Evolutionary conservation across 2,888 invertebrate genomes (phyloP), one percentile per base, ranked within the genome.

Genomic region (Amphipoea oculea): DNA sequence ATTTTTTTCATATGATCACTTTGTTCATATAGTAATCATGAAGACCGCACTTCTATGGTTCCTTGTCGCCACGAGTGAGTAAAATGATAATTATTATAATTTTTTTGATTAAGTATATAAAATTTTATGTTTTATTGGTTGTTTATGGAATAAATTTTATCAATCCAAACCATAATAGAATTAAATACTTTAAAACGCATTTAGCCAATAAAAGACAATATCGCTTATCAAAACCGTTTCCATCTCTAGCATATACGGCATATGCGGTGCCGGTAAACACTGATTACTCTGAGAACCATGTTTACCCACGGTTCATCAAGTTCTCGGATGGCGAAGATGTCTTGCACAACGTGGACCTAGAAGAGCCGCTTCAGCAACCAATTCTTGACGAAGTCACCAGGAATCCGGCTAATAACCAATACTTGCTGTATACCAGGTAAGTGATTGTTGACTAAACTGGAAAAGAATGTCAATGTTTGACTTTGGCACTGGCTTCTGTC

Each of bases 251-350:
- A 60, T 92, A 88, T 78, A 73, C 89, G 73, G 91, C 89, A 71
- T 82, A 84, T 23, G 92, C 92, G 77, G 88, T 92, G 29, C 94
- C 93, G 0, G 82, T 91, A 7, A 79, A 78, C 0, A 82, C 89
- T 5, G 88, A 86, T 11, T 85, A 86, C 40, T 73, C 79, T 20
- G 85, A 84, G 40, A 72, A 85, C 9, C 84, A 71, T 48, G 79
- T 73, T 20, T 94, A 94, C 85, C 89, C 92, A 11, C 87, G 94
- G 36, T 92, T 78, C 83, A 92, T 94, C 40, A 82, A 92, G 75
- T 91, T 94, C 71, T 91, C 94, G 5, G 94, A 91, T 83, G 93
- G 90, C 2, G 92, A 93, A 12, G 93, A 93, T 20, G 78, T 90
- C 29, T 74, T 90, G 42, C 94, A 92, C 71, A 78, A 78, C 23